phyloP scores from a whole-genome alignment of 2,888 invertebrate species.

The Melinaea marsaeus region DNA sequence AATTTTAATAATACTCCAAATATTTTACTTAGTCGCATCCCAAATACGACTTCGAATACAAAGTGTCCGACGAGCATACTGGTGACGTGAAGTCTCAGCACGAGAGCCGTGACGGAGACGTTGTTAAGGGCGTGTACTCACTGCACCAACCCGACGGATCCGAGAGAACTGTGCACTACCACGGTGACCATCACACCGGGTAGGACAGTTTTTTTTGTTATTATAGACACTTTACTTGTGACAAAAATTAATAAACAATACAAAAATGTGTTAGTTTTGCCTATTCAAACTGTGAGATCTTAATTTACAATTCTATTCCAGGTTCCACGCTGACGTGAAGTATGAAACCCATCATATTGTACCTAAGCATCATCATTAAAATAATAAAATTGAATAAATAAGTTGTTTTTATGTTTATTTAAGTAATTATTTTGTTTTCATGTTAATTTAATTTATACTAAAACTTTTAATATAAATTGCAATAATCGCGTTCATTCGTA shows the following conservation, averaged over 20 bases:
- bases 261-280: too few relatives aligned
- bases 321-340: constrained; percentile 11
- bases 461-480: too few relatives aligned
- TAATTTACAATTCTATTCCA: neutral
- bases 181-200: constrained; percentile 45
- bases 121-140: constrained; percentile 40
- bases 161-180: constrained; percentile 40
- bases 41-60: constrained; percentile 49
- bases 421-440: too few relatives aligned
- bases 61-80: constrained; percentile 43
- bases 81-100: constrained; percentile 43
- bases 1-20: too few relatives aligned
- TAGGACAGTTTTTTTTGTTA: constrained; percentile 27
- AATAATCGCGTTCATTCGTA: too few relatives aligned
- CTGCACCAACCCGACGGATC: constrained; percentile 41
- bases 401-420: too few relatives aligned
- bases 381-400: neutral
- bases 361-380: neutral
- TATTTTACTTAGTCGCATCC: constrained; percentile 40
- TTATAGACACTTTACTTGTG: too few relatives aligned
- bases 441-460: too few relatives aligned
- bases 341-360: neutral
- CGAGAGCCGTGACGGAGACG: constrained; percentile 41
- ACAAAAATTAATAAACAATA: too few relatives aligned
- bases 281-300: constrained; percentile 1